phyloP scores from a whole-genome alignment of 2,888 invertebrate genomes.

The Melanostoma scalare region DNA sequence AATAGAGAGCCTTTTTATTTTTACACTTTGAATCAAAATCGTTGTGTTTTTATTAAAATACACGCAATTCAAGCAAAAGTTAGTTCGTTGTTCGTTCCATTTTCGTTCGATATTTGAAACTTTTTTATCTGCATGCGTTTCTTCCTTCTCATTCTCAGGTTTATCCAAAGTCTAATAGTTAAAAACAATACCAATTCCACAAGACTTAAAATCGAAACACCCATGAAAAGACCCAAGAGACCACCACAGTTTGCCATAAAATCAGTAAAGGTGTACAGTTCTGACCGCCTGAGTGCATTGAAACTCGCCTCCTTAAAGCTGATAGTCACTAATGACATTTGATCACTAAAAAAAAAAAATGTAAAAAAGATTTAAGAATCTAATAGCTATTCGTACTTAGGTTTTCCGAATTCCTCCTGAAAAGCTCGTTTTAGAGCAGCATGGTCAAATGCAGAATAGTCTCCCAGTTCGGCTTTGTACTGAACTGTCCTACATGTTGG shows the following conservation, averaged over 20 bases:
- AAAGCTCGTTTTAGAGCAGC: background rate
- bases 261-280: slow-evolving; percentile 1
- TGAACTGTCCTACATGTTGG: slow-evolving; percentile 18
- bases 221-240: slow-evolving; percentile 31
- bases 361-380: background rate
- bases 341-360: background rate
- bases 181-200: slow-evolving; percentile 84
- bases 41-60: no score
- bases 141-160: slow-evolving; percentile 81
- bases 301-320: slow-evolving; percentile 16
- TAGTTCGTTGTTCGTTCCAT: no score
- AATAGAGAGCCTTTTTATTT: no score
- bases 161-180: slow-evolving; percentile 83
- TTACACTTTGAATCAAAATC: no score
- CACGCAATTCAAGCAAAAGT: no score
- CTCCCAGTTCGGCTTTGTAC: slow-evolving; percentile 22
- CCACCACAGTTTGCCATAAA: slow-evolving; percentile 35
- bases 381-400: background rate
- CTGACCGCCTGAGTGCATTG: slow-evolving; percentile 10
- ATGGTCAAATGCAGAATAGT: slow-evolving; percentile 16
- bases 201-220: slow-evolving; percentile 79
- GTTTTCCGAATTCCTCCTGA: no score
- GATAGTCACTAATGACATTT: background rate
- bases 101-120: no score
- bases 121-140: slow-evolving; percentile 73